Conservation (phyloP, 2,888 invertebrate genomes). For the Nymphalis polychloros region DNA sequence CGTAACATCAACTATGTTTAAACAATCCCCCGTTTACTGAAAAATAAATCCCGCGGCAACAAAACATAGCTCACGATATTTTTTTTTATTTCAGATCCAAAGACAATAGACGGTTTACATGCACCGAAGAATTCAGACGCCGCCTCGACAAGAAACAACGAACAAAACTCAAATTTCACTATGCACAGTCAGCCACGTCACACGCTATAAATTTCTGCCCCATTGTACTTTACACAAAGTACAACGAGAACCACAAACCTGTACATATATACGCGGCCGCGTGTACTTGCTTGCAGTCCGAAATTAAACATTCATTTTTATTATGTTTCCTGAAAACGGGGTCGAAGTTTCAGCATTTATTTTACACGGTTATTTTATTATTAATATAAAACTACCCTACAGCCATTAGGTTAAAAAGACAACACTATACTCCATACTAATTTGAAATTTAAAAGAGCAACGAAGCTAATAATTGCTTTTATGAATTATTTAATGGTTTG, state of each 20-base stretch:
- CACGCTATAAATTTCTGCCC: conserved; percentile 22
- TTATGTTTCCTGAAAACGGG: conserved; percentile 45
- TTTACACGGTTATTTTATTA: conserved; percentile 28
- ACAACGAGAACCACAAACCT: conserved; percentile 13
- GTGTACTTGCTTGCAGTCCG: conserved; percentile 21
- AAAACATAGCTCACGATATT: neutral
- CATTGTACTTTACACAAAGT: conserved; percentile 18
- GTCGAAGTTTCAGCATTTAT: conserved; percentile 44
- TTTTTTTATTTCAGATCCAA: conserved; percentile 10
- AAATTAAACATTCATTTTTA: conserved; percentile 54
- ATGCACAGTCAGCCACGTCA: conserved; percentile 13
- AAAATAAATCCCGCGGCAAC: conserved; percentile 5
- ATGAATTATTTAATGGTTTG: neutral
- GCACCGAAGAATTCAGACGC: conserved; percentile 21
- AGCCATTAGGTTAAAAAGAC: conserved; percentile 1
- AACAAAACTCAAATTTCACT: conserved; percentile 9
- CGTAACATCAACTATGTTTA: conserved; percentile 2
- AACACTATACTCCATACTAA: neutral
- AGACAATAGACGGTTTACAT: conserved; percentile 29
- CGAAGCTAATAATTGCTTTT: neutral
- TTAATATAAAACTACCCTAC: conserved; percentile 4
- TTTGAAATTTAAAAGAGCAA: conserved; percentile 1
- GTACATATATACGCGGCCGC: conserved; percentile 8
- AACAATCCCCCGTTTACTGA: neutral
- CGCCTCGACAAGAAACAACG: conserved; percentile 16